Base-by-base conservation (phyloP, 2,888 invertebrate genomes). In the Ormyrus pomaceus region DNA sequence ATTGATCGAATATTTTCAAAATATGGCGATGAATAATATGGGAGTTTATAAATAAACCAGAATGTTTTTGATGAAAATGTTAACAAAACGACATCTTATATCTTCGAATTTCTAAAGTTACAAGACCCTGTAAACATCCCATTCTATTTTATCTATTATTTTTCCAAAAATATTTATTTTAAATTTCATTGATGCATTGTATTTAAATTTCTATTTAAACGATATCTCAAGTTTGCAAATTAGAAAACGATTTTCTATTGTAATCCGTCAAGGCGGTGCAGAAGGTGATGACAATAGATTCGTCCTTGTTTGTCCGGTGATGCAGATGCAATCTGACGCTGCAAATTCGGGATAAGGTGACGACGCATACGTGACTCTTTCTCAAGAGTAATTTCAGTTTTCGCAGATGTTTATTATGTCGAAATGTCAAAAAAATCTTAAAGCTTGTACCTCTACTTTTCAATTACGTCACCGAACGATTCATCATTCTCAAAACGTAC, bases 291-390 rank as follows among this genome's bases (percentile, higher is more conserved):
- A 66, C 77, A 72, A 65, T 71, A 45, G 51, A 62, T 55, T n/a
- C 50, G 64, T 45, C 13, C 62, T 11, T 71, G 65, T 77, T 77
- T 77, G 65, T 64, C 70, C 77, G 71, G 65, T 19, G 51, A 56
- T 53, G 65, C 76, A 72, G 77, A 77, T 77, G 77, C 65, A 53
- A 10, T 19, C 64, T 77, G 77, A 77, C 65, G 71, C 46, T 77
- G 77, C 77, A 65, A 53, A 77, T 71, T 77, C 59, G 13, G 10
- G 59, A 58, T 50, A 56, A 64, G 48, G 10, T 45, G 71, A 78
- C 55, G 50, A 11, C 50, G 5, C 59, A 68, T 55, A 3, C 11
- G n/a, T 34, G 46, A 48, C 46, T 34, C 13, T 5, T 46, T 34
- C 13, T 34, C 34, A 19, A 64, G 51, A 65, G 71, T 55, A 59